phyloP scores from a whole-genome alignment of 2,888 invertebrate species.

The Papilio gigon region DNA sequence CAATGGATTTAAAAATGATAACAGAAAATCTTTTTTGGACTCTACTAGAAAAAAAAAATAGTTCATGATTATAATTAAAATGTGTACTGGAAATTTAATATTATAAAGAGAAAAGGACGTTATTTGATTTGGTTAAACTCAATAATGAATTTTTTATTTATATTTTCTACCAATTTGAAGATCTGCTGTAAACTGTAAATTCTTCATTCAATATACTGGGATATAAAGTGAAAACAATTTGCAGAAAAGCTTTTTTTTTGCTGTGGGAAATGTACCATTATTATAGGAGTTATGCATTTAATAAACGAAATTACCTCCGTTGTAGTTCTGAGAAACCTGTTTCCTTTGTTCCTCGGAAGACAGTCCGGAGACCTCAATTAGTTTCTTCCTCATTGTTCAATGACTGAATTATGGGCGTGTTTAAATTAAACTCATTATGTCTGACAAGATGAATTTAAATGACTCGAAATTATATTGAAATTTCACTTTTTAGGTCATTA shows the following conservation, averaged over 20 bases:
- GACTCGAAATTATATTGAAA: slow-evolving; percentile 24
- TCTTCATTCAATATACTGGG: neutral
- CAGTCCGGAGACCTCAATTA: slow-evolving; percentile 40
- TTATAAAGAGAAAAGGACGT: neutral
- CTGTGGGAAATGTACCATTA: slow-evolving; percentile 19
- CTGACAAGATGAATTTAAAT: slow-evolving; percentile 28
- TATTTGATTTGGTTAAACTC: neutral
- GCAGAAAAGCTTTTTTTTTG: neutral
- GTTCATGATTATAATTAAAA: neutral
- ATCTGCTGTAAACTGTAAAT: neutral
- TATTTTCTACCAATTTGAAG: neutral
- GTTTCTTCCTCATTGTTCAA: slow-evolving; percentile 41
- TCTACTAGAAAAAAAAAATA: too few relatives aligned
- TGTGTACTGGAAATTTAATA: neutral
- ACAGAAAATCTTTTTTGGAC: too few relatives aligned
- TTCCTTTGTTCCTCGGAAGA: slow-evolving; percentile 40
- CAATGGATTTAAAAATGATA: too few relatives aligned
- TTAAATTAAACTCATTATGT: slow-evolving; percentile 35
- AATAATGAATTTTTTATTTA: neutral
- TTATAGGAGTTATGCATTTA: slow-evolving; percentile 19
- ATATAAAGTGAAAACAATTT: neutral
- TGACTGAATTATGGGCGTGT: slow-evolving; percentile 38
- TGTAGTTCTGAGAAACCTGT: slow-evolving; percentile 38
- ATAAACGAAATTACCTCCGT: slow-evolving; percentile 30
- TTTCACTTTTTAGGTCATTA: neutral